These are phyloP conservation scores for Malthinus flaveolus DNA, from an alignment of 2,888 invertebrate species.

Conservation along the genomic window DNA sequence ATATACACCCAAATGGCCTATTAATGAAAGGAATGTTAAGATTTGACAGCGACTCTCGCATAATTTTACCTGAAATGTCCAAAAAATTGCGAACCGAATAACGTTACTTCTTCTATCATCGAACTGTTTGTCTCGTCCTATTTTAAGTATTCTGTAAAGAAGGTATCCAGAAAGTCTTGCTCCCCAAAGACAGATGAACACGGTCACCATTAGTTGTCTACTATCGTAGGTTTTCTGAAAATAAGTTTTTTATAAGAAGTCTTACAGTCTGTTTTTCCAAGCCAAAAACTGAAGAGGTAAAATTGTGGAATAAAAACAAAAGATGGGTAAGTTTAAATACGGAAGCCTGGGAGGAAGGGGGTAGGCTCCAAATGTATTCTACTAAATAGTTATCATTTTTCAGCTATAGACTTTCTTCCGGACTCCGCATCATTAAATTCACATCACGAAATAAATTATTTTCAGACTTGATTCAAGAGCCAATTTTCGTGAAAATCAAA, in stretches of 20 bases:
- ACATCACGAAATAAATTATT: too few species aligned
- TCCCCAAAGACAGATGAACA: conserved; percentile 88
- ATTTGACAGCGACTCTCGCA: not conserved
- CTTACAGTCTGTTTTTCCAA: not conserved
- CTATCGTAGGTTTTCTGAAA: conserved; percentile 75
- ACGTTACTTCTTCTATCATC: conserved; percentile 86
- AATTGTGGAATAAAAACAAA: not conserved
- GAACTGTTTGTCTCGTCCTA: conserved; percentile 88
- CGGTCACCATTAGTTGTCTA: conserved; percentile 88
- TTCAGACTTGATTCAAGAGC: too few species aligned
- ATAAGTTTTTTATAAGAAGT: not conserved
- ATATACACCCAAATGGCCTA: conserved; percentile 90
- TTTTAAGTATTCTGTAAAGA: conserved; percentile 86
- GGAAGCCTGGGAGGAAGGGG: too few species aligned
- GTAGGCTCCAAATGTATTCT: too few species aligned
- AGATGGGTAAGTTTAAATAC: too few species aligned
- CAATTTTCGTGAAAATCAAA: too few species aligned
- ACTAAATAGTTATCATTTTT: too few species aligned
- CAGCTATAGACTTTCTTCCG: too few species aligned
- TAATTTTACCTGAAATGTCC: conserved; percentile 79
- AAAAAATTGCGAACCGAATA: conserved; percentile 88
- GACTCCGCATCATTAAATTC: too few species aligned
- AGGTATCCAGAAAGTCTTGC: conserved; percentile 83
- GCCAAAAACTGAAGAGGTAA: not conserved
- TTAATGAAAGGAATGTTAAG: conserved; percentile 30